Base-by-base conservation (phyloP, 2,888 invertebrate genomes). In the Drosophila hawaiiensis region DNA sequence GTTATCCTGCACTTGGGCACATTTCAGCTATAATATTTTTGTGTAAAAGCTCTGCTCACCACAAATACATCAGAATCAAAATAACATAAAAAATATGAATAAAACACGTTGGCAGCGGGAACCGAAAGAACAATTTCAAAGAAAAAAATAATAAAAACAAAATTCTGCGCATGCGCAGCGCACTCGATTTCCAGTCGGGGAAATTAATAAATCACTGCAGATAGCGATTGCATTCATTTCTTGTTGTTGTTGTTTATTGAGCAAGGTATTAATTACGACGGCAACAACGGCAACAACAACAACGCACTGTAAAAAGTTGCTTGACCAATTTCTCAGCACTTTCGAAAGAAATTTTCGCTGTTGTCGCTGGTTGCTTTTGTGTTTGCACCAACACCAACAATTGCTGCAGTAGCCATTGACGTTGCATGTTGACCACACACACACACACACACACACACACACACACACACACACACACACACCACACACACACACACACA, bases 321-420 rank as follows among this genome's bases (percentile, higher is more conserved):
- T 79, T 79, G 79, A 76, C 79, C 76, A 79, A 69, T 68, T 82
- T 81, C 76, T 78, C 65, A 71, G 71, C 83, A 84, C 83, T 84
- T 87, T 84, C 85, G 88, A 84, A 88, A 76, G 88, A 85, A 85
- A 85, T 81, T 74, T 73, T 74, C 68, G 63, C 68, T 62, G 78
- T 53, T 72, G 73, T 68, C 55, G 60, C 29, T 71, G 37, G 68
- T 25, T 76, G 76, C 61, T 73, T 68, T 68, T 77, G 63, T 66
- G 65, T 66, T 56, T 74, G 69, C 69, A 54, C 65, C 58, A 43
- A 37, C 33, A 35, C 33, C 33, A 50, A 50, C 43, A 3, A 2
- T 41, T 54, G 41, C 59, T 54, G 69, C 72, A 80, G 63, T 71
- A 55, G 76, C 68, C 75, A 71, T 66, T 78, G 61, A 52, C 76